Percentiles rank a stretch among this genome's conserved stretches.
phyloP scores from a whole-genome alignment of 2,888 invertebrate species.

The Chymomyza fuscimana region DNA sequence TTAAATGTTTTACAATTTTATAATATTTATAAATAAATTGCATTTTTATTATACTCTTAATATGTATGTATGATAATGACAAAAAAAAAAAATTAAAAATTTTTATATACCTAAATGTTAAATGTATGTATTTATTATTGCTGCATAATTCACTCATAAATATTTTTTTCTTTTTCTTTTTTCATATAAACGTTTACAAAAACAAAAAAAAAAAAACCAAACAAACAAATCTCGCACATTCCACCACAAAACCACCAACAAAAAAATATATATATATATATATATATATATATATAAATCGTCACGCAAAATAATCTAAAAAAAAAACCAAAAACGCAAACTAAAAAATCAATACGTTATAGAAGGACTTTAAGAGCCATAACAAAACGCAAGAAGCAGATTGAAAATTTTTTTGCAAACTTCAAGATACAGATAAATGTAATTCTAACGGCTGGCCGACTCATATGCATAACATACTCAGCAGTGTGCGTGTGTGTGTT shows the following conservation, averaged over 20 bases:
- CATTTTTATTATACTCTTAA: constrained; percentile 4
- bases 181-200: constrained; percentile 76
- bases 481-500: constrained; percentile 21
- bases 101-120: constrained; percentile 68
- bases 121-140: constrained; percentile 76
- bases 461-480: constrained; percentile 20
- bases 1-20: constrained; percentile 8
- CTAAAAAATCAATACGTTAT: constrained; percentile 19
- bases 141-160: constrained; percentile 78
- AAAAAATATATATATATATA: constrained; percentile 49
- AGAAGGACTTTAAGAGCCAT: constrained; percentile 34
- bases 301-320: constrained; percentile 30
- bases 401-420: not conserved
- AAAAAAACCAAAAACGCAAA: constrained; percentile 14
- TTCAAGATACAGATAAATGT: constrained; percentile 13
- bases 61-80: not conserved
- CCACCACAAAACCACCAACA: constrained; percentile 63
- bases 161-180: constrained; percentile 77
- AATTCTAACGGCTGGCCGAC: constrained; percentile 29
- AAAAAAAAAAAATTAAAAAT: constrained; percentile 22
- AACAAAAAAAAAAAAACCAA: constrained; percentile 50
- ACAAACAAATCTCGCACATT: constrained; percentile 66
- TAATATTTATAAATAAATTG: constrained; percentile 25
- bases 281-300: constrained; percentile 25
- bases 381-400: not conserved